Percentiles rank a stretch among this genome's conserved stretches.
Conservation (phyloP, 2,113 vertebrate genomes). For the Tapirus terrestris region DNA sequence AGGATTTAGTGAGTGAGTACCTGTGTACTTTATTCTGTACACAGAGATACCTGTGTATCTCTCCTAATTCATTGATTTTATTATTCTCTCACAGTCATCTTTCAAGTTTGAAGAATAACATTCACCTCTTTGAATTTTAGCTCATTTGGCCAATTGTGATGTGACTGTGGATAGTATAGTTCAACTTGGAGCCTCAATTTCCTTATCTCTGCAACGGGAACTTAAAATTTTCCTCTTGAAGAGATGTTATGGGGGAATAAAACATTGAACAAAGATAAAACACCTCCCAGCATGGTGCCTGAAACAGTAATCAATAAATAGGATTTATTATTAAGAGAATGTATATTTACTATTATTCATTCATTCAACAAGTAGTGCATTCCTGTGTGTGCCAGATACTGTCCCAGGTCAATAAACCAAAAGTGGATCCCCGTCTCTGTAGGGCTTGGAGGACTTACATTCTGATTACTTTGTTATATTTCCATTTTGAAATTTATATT, state of each 20-base stretch:
- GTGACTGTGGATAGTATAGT: background rate
- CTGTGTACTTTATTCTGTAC: background rate
- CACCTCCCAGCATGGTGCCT: background rate
- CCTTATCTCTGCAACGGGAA: background rate
- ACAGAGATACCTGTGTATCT: background rate
- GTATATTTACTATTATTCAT: background rate
- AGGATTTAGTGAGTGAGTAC: background rate
- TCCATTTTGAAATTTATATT: background rate
- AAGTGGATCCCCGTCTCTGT: background rate
- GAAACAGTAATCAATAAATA: background rate
- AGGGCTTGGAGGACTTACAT: background rate
- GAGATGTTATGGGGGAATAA: background rate
- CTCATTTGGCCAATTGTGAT: background rate
- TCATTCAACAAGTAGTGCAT: background rate
- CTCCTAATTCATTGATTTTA: background rate
- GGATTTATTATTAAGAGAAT: background rate
- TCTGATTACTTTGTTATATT: conserved; percentile 11
- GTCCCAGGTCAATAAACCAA: background rate
- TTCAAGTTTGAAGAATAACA: background rate
- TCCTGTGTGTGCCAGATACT: background rate
- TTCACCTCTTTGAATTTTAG: background rate
- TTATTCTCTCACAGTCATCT: background rate
- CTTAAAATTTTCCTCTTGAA: conserved; percentile 3
- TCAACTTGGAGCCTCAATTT: background rate
- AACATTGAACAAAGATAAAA: conserved; percentile 5